phyloP scores from a whole-genome alignment of 1,140 invertebrate genomes.

The Bombus confusus region DNA sequence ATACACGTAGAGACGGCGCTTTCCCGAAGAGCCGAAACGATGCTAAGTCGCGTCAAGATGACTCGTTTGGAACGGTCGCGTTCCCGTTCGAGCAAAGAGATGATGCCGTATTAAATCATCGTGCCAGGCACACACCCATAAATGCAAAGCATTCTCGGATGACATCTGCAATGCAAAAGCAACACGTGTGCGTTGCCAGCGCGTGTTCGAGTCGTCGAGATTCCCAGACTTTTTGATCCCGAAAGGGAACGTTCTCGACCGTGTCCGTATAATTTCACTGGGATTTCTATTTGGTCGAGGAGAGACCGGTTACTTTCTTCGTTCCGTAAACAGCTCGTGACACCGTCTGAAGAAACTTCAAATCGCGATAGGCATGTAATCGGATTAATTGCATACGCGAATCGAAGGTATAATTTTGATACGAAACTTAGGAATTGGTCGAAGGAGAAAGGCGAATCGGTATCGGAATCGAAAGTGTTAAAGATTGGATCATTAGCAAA shows the following conservation, averaged over 20 bases:
- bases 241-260: conserved; percentile 12
- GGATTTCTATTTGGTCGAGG: not conserved
- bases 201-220: conserved; percentile 13
- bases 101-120: conserved; percentile 24
- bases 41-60: not conserved
- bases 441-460: conserved; percentile 2
- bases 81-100: conserved; percentile 11
- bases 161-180: conserved; percentile 42
- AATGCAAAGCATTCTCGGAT: conserved; percentile 31
- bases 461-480: conserved; percentile 2
- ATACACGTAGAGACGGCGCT: not conserved
- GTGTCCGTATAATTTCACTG: not conserved
- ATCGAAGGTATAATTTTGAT: not conserved
- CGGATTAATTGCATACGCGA: not conserved
- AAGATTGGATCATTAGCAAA: conserved; percentile 38
- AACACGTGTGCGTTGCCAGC: not conserved
- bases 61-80: not conserved
- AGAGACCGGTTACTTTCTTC: conserved; percentile 16
- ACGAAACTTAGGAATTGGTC: not conserved
- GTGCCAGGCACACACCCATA: conserved; percentile 14
- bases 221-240: conserved; percentile 18
- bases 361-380: not conserved
- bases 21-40: conserved; percentile 2
- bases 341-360: not conserved
- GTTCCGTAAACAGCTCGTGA: not conserved